Evolutionary conservation across 1,140 invertebrate genomes (phyloP), one percentile per base, ranked within the genome.

Genomic region (Calephelis nemesis): DNA sequence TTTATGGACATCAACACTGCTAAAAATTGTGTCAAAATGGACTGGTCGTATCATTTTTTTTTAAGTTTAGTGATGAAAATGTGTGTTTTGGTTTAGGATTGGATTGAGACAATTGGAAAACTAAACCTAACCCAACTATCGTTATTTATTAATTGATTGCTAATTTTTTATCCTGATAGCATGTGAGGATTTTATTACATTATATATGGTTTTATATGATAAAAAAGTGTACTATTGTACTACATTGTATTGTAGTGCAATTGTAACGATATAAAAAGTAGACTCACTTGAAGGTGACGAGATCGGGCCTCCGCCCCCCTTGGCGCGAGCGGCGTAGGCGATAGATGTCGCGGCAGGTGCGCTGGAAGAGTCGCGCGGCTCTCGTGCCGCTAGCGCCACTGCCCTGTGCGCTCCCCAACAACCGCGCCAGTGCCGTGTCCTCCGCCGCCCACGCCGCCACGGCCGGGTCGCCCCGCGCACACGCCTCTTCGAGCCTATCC

Each of bases 211-310:
- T 19, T 19, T 19, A 19, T 19, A 19, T 19, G 15, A 19, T 0
- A 19, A 19, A 19, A 19, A 19, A 19, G 1, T 19, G 15, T 19
- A 19, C 15, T 19, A 1, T 19, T 19, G 1, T 19, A 19, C 0
- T n/a, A n/a, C n/a, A n/a, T n/a, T 19, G 15, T 19, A 19, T 19
- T 19, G 15, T 19, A 19, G 15, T 19, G 15, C 15, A 19, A 30
- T 30, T 30, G 1, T 30, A 30, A 30, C 3, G 30, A 30, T 30
- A 30, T 30, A 30, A 30, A 0, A 4, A 39, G 10, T 40, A 62
- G 13, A 95, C 96, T 94, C 91, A 98, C 97, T 97, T 98, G 91
- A 99, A 98, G 19, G 97, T 97, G 75, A 97, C 96, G 68, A 98
- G 93, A 87, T 98, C 97, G 1, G 97, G 97, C 85, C 97, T 96